These are phyloP conservation scores for Xenotilapia longispinis DNA, from an alignment of 2,113 vertebrate species.

Conservation along the genomic window DNA sequence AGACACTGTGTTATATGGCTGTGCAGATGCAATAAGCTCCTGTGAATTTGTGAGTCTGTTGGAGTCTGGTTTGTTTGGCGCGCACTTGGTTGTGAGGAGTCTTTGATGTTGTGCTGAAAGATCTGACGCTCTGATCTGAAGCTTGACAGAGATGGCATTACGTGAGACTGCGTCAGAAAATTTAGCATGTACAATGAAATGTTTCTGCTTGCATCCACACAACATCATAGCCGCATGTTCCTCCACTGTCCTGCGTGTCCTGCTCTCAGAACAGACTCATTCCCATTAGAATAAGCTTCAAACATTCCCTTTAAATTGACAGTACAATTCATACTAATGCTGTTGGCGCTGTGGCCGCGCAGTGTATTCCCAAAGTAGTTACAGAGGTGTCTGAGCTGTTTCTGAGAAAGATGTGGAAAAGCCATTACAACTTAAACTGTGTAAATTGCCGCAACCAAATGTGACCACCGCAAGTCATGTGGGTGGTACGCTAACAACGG, in stretches of 20 bases:
- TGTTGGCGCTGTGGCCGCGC: background rate
- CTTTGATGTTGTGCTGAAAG: constrained; percentile 52
- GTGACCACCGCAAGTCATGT: constrained; percentile 23
- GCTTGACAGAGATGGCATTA: constrained; percentile 37
- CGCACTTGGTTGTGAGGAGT: background rate
- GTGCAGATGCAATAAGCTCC: background rate
- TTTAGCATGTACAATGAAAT: background rate
- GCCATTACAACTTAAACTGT: constrained; percentile 52
- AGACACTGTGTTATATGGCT: background rate
- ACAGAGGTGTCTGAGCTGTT: constrained; percentile 41
- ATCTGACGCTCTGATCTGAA: constrained; percentile 44
- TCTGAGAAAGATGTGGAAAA: constrained; percentile 38
- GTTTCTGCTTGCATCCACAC: background rate
- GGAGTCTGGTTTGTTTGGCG: background rate
- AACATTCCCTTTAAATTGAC: constrained; percentile 46
- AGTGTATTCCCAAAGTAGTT: constrained; percentile 46
- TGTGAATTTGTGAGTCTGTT: background rate
- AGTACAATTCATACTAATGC: constrained; percentile 36
- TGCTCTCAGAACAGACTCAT: constrained; percentile 23
- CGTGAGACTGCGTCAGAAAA: background rate
- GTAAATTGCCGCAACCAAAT: constrained; percentile 50
- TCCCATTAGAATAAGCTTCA: constrained; percentile 34
- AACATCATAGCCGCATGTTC: background rate
- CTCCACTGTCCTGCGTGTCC: background rate
- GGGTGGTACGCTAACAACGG: constrained; percentile 11